Conservation (phyloP, 2,797 vertebrate species). For the Chelon auratus region DNA sequence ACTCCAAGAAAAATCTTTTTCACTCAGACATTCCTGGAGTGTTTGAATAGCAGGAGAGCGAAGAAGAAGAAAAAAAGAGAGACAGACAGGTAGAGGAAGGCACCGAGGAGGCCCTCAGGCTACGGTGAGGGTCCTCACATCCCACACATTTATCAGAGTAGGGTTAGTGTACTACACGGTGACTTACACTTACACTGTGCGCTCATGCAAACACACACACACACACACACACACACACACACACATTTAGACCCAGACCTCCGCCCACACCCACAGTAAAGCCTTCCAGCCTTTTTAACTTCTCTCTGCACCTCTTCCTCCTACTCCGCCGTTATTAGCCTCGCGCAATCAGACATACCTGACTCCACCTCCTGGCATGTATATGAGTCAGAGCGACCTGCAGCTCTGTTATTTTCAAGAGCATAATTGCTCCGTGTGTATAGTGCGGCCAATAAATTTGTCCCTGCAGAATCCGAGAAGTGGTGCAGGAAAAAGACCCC, state of each 20-base stretch:
- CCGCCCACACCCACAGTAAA: conserved; percentile 64
- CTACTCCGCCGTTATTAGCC: conserved; percentile 78
- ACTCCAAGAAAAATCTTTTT: conserved; percentile 25
- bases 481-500: conserved; percentile 21
- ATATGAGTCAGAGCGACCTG: conserved; percentile 68
- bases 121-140: conserved; percentile 67
- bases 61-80: conserved; percentile 32
- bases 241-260: conserved; percentile 55
- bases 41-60: conserved; percentile 54
- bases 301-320: conserved; percentile 72
- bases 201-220: conserved; percentile 46
- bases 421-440: conserved; percentile 62
- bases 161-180: conserved; percentile 56
- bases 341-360: conserved; percentile 70
- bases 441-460: conserved; percentile 33
- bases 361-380: conserved; percentile 68
- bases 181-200: conserved; percentile 54
- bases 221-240: conserved; percentile 49
- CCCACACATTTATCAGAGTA: conserved; percentile 74
- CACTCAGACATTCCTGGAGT: conserved; percentile 31
- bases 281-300: conserved; percentile 70
- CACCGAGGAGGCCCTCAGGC: conserved; percentile 69
- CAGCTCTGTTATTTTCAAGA: conserved; percentile 62
- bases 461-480: conserved; percentile 25
- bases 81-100: conserved; percentile 59